phyloP scores from a whole-genome alignment of 2,797 vertebrate genomes.

The Acanthiza pusilla region DNA sequence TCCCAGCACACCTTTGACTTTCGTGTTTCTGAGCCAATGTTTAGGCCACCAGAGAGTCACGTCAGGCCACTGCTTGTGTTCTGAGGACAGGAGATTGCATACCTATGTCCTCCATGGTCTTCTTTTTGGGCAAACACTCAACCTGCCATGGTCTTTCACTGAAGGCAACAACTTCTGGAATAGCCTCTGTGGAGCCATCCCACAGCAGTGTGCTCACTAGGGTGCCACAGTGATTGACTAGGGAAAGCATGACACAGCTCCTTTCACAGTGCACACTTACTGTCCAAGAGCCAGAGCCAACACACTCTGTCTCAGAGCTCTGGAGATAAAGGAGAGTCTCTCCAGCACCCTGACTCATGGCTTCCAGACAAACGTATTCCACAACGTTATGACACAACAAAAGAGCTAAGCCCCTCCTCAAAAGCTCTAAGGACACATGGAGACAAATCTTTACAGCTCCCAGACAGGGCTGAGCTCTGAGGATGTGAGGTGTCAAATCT shows the following conservation, averaged over 20 bases:
- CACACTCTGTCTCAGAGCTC: neutral
- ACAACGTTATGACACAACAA: neutral
- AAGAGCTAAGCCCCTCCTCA: neutral
- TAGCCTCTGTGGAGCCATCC: neutral
- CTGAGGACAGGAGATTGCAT: neutral
- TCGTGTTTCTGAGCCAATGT: neutral
- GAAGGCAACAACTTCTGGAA: neutral
- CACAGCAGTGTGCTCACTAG: accelerated
- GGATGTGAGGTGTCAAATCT: neutral
- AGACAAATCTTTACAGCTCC: neutral
- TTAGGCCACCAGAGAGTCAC: neutral
- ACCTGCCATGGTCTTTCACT: neutral
- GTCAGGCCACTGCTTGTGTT: neutral
- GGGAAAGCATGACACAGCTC: neutral
- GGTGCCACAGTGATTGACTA: neutral
- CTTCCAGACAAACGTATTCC: neutral
- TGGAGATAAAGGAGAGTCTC: neutral
- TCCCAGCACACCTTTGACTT: neutral
- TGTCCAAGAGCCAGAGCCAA: neutral
- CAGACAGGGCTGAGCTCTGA: neutral
- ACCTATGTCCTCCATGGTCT: accelerated
- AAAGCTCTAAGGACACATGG: neutral
- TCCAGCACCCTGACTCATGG: neutral
- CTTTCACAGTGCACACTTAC: neutral
- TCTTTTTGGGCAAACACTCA: neutral